A percentile compares a stretch with the other conserved stretches of the same genome.
These are phyloP conservation scores for Hoplostethus atlanticus DNA, from an alignment of 2,797 vertebrate species.

Conservation along the genomic window DNA sequence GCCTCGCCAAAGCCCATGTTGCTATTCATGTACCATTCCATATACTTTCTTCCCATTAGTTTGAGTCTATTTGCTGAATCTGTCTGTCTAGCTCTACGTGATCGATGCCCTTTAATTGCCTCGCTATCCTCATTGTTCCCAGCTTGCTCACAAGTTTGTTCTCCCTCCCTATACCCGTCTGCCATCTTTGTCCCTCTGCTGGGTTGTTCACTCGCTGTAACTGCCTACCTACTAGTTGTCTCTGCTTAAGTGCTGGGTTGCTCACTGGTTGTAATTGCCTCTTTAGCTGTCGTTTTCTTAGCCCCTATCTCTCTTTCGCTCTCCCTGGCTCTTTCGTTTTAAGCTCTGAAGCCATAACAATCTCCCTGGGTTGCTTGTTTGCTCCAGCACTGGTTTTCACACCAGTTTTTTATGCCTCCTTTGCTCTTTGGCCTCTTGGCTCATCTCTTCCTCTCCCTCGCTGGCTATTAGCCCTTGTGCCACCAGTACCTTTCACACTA, in stretches of 20 bases:
- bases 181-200: slow-evolving; percentile 32
- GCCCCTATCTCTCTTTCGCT: slow-evolving; percentile 43
- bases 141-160: slow-evolving; percentile 37
- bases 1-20: not conserved
- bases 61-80: slow-evolving; percentile 57
- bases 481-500: slow-evolving; percentile 18
- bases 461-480: slow-evolving; percentile 36
- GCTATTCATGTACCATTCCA: slow-evolving; percentile 24
- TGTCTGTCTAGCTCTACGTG: slow-evolving; percentile 54
- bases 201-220: slow-evolving; percentile 35
- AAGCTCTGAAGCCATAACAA: slow-evolving; percentile 48
- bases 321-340: slow-evolving; percentile 54
- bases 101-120: slow-evolving; percentile 63
- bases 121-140: slow-evolving; percentile 54
- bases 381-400: slow-evolving; percentile 33
- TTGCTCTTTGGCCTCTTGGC: slow-evolving; percentile 44
- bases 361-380: slow-evolving; percentile 58
- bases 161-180: slow-evolving; percentile 6
- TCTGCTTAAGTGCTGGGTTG: slow-evolving; percentile 43
- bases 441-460: slow-evolving; percentile 14
- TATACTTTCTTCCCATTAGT: slow-evolving; percentile 55
- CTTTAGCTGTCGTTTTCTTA: slow-evolving; percentile 57
- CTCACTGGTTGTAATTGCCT: slow-evolving; percentile 71
- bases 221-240: slow-evolving; percentile 34
- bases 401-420: slow-evolving; percentile 27